Evolutionary conservation across 2,888 invertebrate genomes (phyloP), one percentile per base, ranked within the genome.

Genomic region (Acrobasis suavella): DNA sequence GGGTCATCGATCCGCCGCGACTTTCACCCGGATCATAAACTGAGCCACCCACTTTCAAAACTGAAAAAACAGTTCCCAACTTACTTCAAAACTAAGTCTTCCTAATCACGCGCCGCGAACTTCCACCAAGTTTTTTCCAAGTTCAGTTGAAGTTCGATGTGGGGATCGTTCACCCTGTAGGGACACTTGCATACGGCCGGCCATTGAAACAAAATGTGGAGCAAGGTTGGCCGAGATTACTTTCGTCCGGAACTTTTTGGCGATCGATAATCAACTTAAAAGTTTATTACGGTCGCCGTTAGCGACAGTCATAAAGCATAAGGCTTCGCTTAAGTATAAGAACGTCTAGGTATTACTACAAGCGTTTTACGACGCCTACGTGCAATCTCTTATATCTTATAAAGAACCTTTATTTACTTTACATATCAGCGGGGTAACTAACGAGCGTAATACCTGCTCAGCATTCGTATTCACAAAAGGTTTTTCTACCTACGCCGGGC

Each of bases 11-110:
- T 91, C 90, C 85, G 82, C 79, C 72, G 80, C 82, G 87, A 92
- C 91, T 91, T 92, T 91, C 91, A 87, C 91, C 89, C 90, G 89
- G 86, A 90, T 91, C 91, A 91, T 90, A 91, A 92, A 92, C 89
- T 91, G 86, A 90, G 89, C 89, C 88, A 92, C 91, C 91, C 83
- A 92, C 91, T 92, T 91, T 91, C 89, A 86, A 89, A 92, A 90
- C 90, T 91, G 88, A 87, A 91, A 90, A 91, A 90, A 85, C 89
- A 87, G 85, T 89, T 88, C 86, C 81, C 85, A 83, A 87, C 89
- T 89, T 85, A 89, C 88, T 91, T 91, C 87, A 88, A 83, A 92
- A 92, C 91, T 91, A 91, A 92, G 90, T 91, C 90, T 86, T 90
- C 89, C 91, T 92, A 92, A 92, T 92, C 92, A 92, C 90, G 86